Evolutionary conservation across 1,140 invertebrate genomes (phyloP).

Genomic region (Hylaeus anthracinus): DNA sequence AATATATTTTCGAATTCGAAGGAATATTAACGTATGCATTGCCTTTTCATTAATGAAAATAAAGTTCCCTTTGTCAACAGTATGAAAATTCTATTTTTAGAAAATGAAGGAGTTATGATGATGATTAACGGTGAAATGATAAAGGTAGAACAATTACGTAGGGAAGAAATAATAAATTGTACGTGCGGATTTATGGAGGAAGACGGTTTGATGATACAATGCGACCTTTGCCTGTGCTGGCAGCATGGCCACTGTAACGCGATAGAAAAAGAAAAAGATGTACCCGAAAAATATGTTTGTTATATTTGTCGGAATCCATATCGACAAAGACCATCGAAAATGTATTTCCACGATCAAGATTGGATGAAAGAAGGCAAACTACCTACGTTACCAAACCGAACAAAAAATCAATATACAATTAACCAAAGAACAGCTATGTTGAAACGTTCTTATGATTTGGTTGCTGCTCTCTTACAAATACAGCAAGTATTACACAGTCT

Average conservation of each 20-base stretch:
- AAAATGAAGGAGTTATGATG: constrained; percentile 75
- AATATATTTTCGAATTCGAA: neutral
- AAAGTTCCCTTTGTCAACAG: neutral
- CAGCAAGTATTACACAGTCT: constrained; percentile 87
- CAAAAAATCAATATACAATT: constrained; percentile 74
- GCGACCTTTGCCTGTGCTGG: constrained; percentile 96
- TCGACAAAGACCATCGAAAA: constrained; percentile 85
- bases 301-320: constrained; percentile 91
- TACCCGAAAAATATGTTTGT: constrained; percentile 95
- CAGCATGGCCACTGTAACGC: constrained; percentile 95
- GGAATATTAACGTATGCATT: neutral
- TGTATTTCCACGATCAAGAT: constrained; percentile 92
- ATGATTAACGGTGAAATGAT: constrained; percentile 78
- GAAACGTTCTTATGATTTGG: constrained; percentile 87
- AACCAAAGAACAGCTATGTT: constrained; percentile 81
- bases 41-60: neutral
- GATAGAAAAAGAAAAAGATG: constrained; percentile 89
- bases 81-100: constrained; percentile 49
- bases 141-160: constrained; percentile 76
- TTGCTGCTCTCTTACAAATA: constrained; percentile 86
- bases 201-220: constrained; percentile 97
- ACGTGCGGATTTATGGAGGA: constrained; percentile 91
- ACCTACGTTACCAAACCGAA: constrained; percentile 80
- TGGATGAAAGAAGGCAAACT: constrained; percentile 92
- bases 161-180: constrained; percentile 93